Evolutionary conservation across 1,140 invertebrate species (phyloP), one percentile per base, ranked within the genome.

Genomic region (Parasteatoda tepidariorum): DNA sequence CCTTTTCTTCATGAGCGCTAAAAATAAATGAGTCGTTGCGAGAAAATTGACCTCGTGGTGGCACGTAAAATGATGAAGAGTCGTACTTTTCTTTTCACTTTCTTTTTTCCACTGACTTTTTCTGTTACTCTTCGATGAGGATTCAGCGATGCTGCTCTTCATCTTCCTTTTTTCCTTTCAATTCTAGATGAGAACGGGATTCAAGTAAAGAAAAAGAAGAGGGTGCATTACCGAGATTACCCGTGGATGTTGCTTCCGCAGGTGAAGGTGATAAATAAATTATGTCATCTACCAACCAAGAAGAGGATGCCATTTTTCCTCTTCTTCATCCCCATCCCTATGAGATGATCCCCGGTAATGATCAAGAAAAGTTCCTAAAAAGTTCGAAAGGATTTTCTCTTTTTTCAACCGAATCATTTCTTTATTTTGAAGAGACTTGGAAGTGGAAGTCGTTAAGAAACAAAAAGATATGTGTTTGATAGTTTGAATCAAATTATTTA

Each of bases 361-460:
- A 78, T 78, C 74, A 28, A n/a, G 62, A 78, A 78, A 78, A 78
- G 74, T 78, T 78, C 61, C 74, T 78, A 78, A 78, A 78, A 78
- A 66, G 74, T 66, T 66, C 33, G 15, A 13, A 30, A 22, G n/a
- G 38, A 28, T n/a, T 61, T 62, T 75, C 61, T 75, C 55, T 62
- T 26, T n/a, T n/a, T n/a, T n/a, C n/a, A n/a, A n/a, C 33, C 48
- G 2, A 28, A 41, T 41, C 66, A 33, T 38, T 31, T 13, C 30
- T 22, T 26, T n/a, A n/a, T 61, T 30, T 31, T 2, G 22, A 64
- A 48, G 62, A 31, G 24, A 78, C n/a, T n/a, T 18, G 24, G 24
- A 48, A 48, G 4, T 48, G 61, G 34, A 55, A 57, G 61, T 66
- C 61, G 74, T 78, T 66, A 78, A 78, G 66, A 78, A 66, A 78